Base-by-base conservation (phyloP, 2,888 invertebrate genomes). In the Polymixis lichenea region DNA sequence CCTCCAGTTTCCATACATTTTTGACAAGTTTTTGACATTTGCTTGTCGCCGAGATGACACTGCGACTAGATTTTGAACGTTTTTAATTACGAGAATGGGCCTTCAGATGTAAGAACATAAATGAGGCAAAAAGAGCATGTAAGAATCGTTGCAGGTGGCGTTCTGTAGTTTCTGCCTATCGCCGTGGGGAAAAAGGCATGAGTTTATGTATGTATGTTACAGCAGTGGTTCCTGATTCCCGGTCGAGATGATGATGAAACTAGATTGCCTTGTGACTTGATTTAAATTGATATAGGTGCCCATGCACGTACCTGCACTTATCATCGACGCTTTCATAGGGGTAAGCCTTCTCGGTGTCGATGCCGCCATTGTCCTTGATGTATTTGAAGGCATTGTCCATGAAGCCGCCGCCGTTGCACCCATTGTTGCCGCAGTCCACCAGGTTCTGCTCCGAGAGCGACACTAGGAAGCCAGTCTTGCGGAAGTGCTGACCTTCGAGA, bases 391-490 rank as follows among this genome's bases (percentile, higher is more conserved):
- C 98, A 91, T 98, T 97, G 95, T 99, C 98, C 97, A 97, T 97
- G 83, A 97, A 95, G 82, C 99, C 99, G 71, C n/a, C n/a, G n/a
- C 99, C 99, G 89, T 98, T 98, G 95, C 99, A 99, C 72, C 99
- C 99, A 91, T 98, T 97, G 96, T 99, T 99, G 61, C 98, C 99
- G 92, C 99, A 99, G 95, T 99, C 99, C 75, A 99, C 97, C 83
- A 99, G 97, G 95, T 99, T 99, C 96, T 99, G 99, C 95, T 99
- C 99, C 85, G 98, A 99, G 22, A 99, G 97, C 1, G 99, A 98
- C 49, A 98, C 97, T 72, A 99, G 96, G 86, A 97, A 97, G 17
- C 98, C 98, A 22, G 97, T 97, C 94, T 98, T 97, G 86, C 98
- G 97, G 97, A 97, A 99, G 94, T 99, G 98, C 94, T 99, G 99